Evolutionary conservation across 2,113 vertebrate species (phyloP).

Genomic region (Beaufortia kweichowensis): DNA sequence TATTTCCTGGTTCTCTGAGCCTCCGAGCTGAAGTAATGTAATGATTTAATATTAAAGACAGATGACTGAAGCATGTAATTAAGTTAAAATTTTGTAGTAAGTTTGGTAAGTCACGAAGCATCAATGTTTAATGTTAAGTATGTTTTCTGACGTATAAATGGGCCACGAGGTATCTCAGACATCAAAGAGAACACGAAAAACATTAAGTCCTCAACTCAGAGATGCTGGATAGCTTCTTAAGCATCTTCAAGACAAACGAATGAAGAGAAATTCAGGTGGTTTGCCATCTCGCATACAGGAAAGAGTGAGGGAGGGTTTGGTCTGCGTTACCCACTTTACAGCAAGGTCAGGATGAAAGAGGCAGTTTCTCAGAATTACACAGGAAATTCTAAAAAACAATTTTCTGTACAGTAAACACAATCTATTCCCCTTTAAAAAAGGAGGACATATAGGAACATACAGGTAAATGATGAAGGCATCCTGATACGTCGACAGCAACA

Average conservation of each 20-base stretch:
- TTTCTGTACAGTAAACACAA: conserved; percentile 22
- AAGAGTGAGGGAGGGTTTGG: not conserved
- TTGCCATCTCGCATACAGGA: not conserved
- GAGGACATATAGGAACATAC: not conserved
- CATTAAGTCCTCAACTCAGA: not conserved
- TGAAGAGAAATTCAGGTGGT: not conserved
- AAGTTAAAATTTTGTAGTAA: no score
- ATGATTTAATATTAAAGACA: no score
- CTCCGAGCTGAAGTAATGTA: no score
- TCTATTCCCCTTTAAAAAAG: not conserved
- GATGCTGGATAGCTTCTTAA: not conserved
- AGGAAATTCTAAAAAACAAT: not conserved
- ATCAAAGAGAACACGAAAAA: not conserved
- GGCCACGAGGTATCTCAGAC: no score
- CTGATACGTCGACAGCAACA: not conserved
- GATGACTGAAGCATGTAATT: no score
- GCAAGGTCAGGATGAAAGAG: not conserved
- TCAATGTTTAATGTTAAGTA: no score
- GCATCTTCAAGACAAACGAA: not conserved
- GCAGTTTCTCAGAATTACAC: not conserved
- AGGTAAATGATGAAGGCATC: conserved; percentile 6
- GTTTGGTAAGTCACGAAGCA: no score
- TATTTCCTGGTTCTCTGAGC: no score
- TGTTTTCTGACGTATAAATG: no score
- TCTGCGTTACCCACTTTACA: not conserved